These are phyloP conservation scores for Sturmia bella DNA, from an alignment of 2,888 invertebrate genomes.

Conservation along the genomic window DNA sequence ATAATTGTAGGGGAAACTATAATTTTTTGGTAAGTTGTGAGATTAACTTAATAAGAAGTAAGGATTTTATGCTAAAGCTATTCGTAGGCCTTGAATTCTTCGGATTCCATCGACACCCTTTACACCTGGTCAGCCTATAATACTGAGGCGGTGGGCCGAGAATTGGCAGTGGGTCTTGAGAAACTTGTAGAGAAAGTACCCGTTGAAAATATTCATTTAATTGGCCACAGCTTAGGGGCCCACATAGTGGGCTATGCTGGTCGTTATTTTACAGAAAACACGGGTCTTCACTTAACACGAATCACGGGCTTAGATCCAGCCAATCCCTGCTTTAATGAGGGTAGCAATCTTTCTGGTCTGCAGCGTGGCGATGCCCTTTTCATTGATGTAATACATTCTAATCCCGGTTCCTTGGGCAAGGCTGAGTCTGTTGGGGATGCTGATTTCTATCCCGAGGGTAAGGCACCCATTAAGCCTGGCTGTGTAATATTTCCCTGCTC, in stretches of 20 bases:
- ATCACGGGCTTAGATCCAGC: conserved; percentile 80
- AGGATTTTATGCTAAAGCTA: neutral
- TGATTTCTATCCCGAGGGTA: conserved; percentile 76
- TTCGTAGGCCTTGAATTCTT: conserved; percentile 77
- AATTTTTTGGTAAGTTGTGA: conserved; percentile 72
- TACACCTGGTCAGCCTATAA: conserved; percentile 80
- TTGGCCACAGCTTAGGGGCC: conserved; percentile 78
- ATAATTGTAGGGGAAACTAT: conserved; percentile 75
- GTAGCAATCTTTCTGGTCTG: conserved; percentile 74
- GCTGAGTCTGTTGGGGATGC: conserved; percentile 74
- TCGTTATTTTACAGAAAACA: conserved; percentile 72
- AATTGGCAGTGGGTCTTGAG: conserved; percentile 72
- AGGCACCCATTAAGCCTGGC: conserved; percentile 72
- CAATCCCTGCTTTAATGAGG: conserved; percentile 78
- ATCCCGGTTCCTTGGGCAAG: conserved; percentile 75
- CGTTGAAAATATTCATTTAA: conserved; percentile 74
- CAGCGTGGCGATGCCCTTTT: conserved; percentile 77
- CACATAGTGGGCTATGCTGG: conserved; percentile 77
- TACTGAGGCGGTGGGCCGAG: conserved; percentile 76
- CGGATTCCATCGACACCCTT: conserved; percentile 77
- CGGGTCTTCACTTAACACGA: conserved; percentile 73
- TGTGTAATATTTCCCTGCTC: conserved; percentile 74
- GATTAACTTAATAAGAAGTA: too few species aligned
- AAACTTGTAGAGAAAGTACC: conserved; percentile 71
- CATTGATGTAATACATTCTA: conserved; percentile 77